phyloP scores from a whole-genome alignment of 2,888 invertebrate genomes.

The Drosophila crucigera region DNA sequence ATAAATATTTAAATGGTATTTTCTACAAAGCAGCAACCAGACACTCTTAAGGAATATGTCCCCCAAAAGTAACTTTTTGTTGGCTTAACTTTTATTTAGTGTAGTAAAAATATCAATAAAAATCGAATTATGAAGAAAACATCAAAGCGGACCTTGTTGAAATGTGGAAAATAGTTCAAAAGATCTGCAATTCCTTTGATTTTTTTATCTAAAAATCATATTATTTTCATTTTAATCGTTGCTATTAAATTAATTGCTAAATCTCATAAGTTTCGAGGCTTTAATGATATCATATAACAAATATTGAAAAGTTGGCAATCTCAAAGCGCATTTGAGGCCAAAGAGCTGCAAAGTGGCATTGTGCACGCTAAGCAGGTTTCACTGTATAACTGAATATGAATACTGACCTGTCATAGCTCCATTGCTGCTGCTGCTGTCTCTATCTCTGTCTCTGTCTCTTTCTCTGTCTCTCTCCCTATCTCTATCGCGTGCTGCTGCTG shows the following conservation, averaged over 20 bases:
- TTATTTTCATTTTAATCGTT: not conserved
- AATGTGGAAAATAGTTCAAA: not conserved
- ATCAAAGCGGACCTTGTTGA: not conserved
- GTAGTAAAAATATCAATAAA: not conserved
- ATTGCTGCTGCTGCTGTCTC: conserved; percentile 60
- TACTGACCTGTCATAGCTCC: conserved; percentile 83
- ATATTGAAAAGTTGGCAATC: not conserved
- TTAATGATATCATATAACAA: not conserved
- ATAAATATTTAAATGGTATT: not conserved
- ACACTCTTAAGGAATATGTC: not conserved
- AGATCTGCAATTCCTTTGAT: not conserved
- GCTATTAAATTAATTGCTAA: not conserved
- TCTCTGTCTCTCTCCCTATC: conserved; percentile 65
- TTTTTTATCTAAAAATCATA: not conserved
- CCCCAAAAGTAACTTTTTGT: not conserved
- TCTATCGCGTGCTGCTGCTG: conserved; percentile 54
- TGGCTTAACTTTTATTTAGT: not conserved
- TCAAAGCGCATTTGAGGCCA: too few species aligned
- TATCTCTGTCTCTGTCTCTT: conserved; percentile 42
- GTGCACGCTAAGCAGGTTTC: not conserved
- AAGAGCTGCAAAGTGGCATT: not conserved
- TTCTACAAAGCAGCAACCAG: not conserved
- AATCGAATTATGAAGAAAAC: not conserved
- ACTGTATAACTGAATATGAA: conserved; percentile 29
- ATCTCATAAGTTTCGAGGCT: not conserved